These are phyloP conservation scores for Caenorhabditis afra DNA, from an alignment of 2,888 invertebrate species.

Conservation along the genomic window DNA sequence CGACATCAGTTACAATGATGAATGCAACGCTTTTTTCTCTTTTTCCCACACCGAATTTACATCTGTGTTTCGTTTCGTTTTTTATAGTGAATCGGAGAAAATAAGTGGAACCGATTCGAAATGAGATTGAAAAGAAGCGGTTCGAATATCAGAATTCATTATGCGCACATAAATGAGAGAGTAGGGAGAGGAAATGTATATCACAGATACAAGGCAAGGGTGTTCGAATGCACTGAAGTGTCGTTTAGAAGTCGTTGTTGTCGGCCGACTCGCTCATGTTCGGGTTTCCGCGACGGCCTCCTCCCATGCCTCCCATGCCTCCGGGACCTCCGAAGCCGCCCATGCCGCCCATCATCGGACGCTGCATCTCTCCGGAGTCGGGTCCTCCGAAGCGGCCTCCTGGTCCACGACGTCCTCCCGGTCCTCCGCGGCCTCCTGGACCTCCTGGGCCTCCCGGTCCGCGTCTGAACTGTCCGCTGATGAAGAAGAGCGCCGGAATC, in stretches of 20 bases:
- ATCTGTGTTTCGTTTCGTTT: background rate
- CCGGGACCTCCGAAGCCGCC: too few species aligned
- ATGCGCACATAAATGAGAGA: constrained; percentile 37
- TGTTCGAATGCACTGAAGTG: background rate
- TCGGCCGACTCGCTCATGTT: constrained; percentile 35
- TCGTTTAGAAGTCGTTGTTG: constrained; percentile 28
- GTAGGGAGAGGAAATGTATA: constrained; percentile 11
- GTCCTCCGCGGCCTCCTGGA: constrained; percentile 24
- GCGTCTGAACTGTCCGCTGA: constrained; percentile 46
- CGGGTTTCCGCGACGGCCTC: constrained; percentile 17
- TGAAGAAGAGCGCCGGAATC: constrained; percentile 52
- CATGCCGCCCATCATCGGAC: constrained; percentile 19
- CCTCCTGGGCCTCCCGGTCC: constrained; percentile 26
- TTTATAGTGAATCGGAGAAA: too few species aligned
- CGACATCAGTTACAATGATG: background rate
- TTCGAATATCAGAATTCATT: constrained; percentile 18
- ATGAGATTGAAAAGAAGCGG: too few species aligned
- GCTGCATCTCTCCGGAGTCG: constrained; percentile 15
- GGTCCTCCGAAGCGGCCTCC: background rate
- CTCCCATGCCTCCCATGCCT: constrained; percentile 18
- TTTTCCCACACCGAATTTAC: background rate
- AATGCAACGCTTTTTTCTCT: background rate
- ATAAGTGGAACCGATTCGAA: too few species aligned
- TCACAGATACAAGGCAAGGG: constrained; percentile 29
- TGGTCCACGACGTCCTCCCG: background rate